Evolutionary conservation across 2,797 vertebrate genomes (phyloP), one percentile per base, ranked within the genome.

Genomic region (Sebastolobus alascanus): DNA sequence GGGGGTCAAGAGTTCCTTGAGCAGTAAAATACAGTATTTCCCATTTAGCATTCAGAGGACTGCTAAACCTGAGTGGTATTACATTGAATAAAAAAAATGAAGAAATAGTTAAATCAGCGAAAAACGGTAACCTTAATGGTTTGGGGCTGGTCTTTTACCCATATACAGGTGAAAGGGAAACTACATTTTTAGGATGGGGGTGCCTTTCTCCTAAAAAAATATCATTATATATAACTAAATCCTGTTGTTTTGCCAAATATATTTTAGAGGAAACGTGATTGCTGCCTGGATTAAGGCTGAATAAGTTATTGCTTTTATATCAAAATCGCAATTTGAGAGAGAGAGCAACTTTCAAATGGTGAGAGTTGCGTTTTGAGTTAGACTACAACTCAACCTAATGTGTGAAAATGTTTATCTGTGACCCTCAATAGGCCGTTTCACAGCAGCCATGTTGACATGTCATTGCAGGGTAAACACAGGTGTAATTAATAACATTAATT

Each of bases 1-100:
- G 52, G 38, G 78, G 84, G 89, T 89, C 84, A 85, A 68, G 65
- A 82, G 79, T 77, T 90, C 78, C 69, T 69, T 75, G 43, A 86
- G 77, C 64, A 79, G 59, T 73, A 56, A 82, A 87, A 87, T 67
- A 67, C 71, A 73, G 63, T 55, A 75, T 65, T 69, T 85, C 38
- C 52, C 16, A 9, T 55, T 61, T 46, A 69, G 33, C 50, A 68
- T 61, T 25, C 16, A 46, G 60, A 37, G 43, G 59, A 35, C 37
- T 10, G 59, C 37, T 33, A 25, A 63, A 54, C 12, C 35, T 8
- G 29, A 29, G n/a, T 46, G 6, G 18, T 33, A 37, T 55, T 43
- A 27, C 6, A 33, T 2, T 60, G 14, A 29, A 11, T 22, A 16
- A 8, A n/a, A 54, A 54, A 10, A 10, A 65, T 20, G 8, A 22